These are phyloP conservation scores for Littorina saxatilis DNA, from an alignment of 1,140 invertebrate genomes.

Conservation along the genomic window DNA sequence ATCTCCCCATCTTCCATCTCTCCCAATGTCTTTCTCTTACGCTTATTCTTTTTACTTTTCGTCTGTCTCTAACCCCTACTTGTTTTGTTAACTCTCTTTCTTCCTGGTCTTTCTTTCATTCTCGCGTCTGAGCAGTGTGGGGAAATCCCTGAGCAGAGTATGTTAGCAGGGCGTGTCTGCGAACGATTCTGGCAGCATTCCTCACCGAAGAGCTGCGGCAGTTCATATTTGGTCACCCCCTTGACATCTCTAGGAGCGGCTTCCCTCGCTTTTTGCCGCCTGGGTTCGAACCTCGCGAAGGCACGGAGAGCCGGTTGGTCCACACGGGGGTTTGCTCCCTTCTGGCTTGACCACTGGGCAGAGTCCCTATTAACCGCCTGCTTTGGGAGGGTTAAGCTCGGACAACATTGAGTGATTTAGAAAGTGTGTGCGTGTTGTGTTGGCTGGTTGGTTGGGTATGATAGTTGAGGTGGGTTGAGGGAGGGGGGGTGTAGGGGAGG, in stretches of 20 bases:
- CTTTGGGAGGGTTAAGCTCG: neutral
- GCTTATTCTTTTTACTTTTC: neutral
- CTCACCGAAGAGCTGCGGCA: neutral
- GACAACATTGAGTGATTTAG: conserved; percentile 1
- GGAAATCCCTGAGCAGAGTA: too few species aligned
- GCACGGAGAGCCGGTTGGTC: conserved; percentile 7
- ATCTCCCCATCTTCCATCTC: neutral
- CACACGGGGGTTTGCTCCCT: neutral
- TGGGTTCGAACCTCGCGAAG: conserved; percentile 15
- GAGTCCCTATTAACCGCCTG: neutral
- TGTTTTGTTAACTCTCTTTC: too few species aligned
- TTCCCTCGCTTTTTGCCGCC: conserved; percentile 31
- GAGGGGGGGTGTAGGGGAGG: neutral
- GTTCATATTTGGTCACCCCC: conserved; percentile 22
- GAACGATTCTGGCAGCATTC: neutral
- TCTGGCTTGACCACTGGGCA: conserved; percentile 18
- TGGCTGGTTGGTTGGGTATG: too few species aligned
- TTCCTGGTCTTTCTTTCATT: conserved; percentile 7
- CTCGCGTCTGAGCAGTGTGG: neutral
- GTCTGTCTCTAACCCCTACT: neutral
- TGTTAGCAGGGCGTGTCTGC: conserved; percentile 20
- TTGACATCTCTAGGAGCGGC: neutral
- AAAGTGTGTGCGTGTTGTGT: neutral
- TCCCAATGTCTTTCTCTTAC: neutral
- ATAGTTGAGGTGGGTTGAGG: neutral